Evolutionary conservation across 2,113 vertebrate genomes (phyloP), one percentile per base, ranked within the genome.

Genomic region (Gallinago jamesoni): DNA sequence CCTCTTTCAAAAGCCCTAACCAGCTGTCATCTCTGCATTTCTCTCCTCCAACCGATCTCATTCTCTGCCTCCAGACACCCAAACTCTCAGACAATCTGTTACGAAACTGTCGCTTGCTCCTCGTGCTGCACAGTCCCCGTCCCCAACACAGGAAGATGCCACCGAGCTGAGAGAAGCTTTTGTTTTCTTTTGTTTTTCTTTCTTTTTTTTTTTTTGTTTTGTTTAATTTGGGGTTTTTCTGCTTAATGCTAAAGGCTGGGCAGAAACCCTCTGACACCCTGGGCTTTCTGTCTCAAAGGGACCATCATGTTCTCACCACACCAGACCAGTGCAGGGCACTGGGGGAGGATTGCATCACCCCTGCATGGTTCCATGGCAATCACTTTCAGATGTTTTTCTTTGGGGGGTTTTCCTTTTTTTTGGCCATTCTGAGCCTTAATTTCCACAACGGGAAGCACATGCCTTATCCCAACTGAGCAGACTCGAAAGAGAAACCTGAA

Each of bases 351-450:
- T 7, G 5, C 33, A 20, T 12, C 31, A 2, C 33, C 37, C 25
- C 50, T 7, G 3, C 3, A 0, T 0, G 0, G 35, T 56, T 37
- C 19, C 2, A 6, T 18, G 28, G 1, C 33, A 23, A 21, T 33
- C 72, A 7, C 15, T 16, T 35, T 6, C 21, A 24, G 45, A 50
- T 20, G 7, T 10, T 45, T 47, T 11, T n/a, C 33, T 50, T 45
- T 3, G 16, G 14, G 10, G 1, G 10, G 1, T 1, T 50, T 12
- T 62, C 31, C 13, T 59, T 27, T 28, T 56, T 56, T 55, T 35
- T 41, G 7, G 14, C 41, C 16, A 62, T 13, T 14, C 35, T 47
- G 48, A 69, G 14, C 48, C 30, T 57, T 24, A 17, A 24, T 35
- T 68, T 69, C 3, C 2, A 7, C 13, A 63, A 22, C 37, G 53